Evolutionary conservation across 2,113 vertebrate genomes (phyloP), one percentile per base, ranked within the genome.

Genomic region (Anolis carolinensis): DNA sequence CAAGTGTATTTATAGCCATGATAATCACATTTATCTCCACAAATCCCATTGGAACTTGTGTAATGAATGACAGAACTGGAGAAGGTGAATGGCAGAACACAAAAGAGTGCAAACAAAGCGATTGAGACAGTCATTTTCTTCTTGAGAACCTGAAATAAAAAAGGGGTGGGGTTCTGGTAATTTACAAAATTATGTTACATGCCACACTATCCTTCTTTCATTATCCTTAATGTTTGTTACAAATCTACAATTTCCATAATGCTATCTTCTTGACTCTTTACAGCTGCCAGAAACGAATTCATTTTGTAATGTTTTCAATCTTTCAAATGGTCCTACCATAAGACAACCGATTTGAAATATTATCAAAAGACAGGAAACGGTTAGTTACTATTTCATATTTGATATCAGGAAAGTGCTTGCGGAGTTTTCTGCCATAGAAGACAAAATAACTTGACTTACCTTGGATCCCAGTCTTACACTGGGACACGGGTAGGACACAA

Each of bases 1-100:
- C 87, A 88, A 21, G 87, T 88, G 27, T 88, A 88, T 9, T 0
- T 50, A 70, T 81, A 76, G 50, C 71, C 83, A 68, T 81, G 77
- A 76, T 70, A 81, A 2, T 14, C 87, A 68, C 87, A 88, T 21
- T 59, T 2, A 20, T 76, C 16, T 70, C 7, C 16, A n/a, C 87
- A 88, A 18, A 67, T 1, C 10, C 82, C 78, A 0, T 71, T 62
- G 20, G 39, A 81, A 34, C 87, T 88, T 81, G 87, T 85, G 21
- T 88, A 74, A 70, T 88, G 77, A 68, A 85, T 2, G n/a, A 55
- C 5, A 52, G 18, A 2, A 39, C 10, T 9, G 50, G 77, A 70
- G 82, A 16, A 6, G 21, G 68, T 7, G 34, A 34, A 32, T n/a
- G 82, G 21, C 63, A 88, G 5, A 34, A 48, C 7, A 18, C 77